Conservation (phyloP, 2,113 vertebrate species). For the Neodon shergylaensis region DNA sequence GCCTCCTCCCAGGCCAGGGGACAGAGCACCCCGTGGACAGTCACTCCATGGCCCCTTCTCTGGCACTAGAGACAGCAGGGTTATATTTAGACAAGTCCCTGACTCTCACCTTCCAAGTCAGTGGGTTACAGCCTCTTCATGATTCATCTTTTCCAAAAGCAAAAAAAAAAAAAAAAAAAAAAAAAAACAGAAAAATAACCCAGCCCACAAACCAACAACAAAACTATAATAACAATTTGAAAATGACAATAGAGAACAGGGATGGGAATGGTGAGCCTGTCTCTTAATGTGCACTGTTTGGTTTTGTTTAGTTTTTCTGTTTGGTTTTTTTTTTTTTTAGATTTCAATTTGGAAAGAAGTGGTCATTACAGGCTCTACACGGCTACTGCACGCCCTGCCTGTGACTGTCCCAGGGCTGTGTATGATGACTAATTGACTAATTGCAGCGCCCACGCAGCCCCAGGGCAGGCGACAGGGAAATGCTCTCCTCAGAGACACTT, state of each 20-base stretch:
- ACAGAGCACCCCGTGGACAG: neutral
- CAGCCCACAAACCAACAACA: neutral
- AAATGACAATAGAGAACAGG: neutral
- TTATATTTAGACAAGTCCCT: slow-evolving; percentile 64
- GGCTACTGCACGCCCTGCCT: neutral
- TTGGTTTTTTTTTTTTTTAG: neutral
- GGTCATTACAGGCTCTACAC: neutral
- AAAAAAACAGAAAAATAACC: too few species aligned
- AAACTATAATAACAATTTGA: neutral
- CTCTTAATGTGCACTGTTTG: fast-evolving
- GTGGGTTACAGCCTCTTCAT: neutral
- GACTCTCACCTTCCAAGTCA: neutral
- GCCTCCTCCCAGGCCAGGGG: neutral
- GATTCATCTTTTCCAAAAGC: neutral
- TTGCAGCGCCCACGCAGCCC: slow-evolving; percentile 67
- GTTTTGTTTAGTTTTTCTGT: neutral
- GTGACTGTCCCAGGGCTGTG: slow-evolving; percentile 36
- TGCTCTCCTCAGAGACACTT: slow-evolving; percentile 75
- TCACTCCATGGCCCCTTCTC: neutral
- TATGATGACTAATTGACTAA: slow-evolving; percentile 70
- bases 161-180: neutral
- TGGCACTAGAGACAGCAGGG: neutral
- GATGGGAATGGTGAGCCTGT: neutral
- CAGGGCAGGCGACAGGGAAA: neutral
- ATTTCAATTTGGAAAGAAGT: neutral